phyloP scores from a whole-genome alignment of 37 sponge, comb jelly and placozoan species.

The Geodia barretti region DNA sequence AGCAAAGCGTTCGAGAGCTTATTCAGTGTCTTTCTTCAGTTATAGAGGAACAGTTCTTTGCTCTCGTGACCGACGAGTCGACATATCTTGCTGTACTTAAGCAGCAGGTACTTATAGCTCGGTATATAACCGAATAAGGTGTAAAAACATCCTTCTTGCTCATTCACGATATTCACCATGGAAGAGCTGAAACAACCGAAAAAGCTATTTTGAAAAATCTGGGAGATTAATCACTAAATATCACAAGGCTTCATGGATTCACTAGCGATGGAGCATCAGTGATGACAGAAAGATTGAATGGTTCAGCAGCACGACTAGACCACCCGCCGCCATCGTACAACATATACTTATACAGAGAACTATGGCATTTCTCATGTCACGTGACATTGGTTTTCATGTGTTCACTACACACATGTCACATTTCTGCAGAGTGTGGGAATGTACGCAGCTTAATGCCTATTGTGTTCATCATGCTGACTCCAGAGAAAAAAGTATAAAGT shows the following conservation, averaged over 20 bases:
- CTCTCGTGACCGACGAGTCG: slow-evolving; percentile 48
- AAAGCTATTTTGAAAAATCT: not conserved
- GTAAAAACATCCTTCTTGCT: not conserved
- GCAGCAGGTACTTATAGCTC: slow-evolving; percentile 17
- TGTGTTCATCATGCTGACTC: no score
- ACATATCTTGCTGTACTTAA: slow-evolving; percentile 45
- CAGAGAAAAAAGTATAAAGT: no score
- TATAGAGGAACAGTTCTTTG: slow-evolving; percentile 44
- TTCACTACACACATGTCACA: no score
- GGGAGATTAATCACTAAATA: not conserved
- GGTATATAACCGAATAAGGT: slow-evolving; percentile 7
- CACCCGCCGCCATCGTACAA: no score
- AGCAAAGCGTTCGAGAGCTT: slow-evolving; percentile 47
- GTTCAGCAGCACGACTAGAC: slow-evolving; percentile 40
- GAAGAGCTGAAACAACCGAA: slow-evolving; percentile 25
- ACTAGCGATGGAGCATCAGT: slow-evolving; percentile 54
- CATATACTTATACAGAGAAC: no score
- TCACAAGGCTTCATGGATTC: not conserved
- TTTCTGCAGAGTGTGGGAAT: no score
- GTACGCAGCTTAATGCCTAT: no score
- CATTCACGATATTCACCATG: not conserved
- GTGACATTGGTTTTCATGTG: no score
- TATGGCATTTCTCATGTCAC: no score
- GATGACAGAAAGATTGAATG: slow-evolving; percentile 44
- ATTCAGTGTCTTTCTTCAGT: slow-evolving; percentile 25